Percentiles rank a stretch among this genome's conserved stretches.
Conservation (phyloP, 2,888 invertebrate genomes). For the Dryobotodes eremita region DNA sequence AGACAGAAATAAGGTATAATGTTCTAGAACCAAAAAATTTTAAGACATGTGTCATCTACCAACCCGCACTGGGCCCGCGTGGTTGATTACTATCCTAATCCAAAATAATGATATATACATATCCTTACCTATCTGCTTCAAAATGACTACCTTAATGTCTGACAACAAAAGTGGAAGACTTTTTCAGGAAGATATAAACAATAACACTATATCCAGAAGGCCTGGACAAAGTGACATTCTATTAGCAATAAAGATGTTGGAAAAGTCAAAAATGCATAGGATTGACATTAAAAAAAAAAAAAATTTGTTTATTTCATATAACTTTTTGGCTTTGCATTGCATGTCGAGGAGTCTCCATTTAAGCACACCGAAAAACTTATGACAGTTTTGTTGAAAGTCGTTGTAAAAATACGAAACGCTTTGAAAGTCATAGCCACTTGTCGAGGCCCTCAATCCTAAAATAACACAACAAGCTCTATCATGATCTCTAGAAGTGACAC, state of each 20-base stretch:
- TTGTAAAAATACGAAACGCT: not conserved
- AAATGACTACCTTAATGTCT: not conserved
- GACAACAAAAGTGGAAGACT: conserved; percentile 19
- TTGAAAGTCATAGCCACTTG: not conserved
- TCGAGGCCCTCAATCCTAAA: not conserved
- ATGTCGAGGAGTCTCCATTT: no score
- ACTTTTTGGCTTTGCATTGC: no score
- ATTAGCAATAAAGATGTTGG: not conserved
- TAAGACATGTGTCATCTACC: no score
- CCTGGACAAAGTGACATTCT: not conserved
- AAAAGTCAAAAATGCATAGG: not conserved
- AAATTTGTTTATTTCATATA: no score
- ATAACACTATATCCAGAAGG: not conserved
- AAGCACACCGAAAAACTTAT: not conserved
- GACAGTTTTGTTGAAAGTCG: not conserved
- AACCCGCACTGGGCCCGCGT: no score
- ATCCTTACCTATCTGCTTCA: not conserved
- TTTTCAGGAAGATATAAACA: not conserved
- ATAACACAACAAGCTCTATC: not conserved
- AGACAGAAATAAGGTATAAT: not conserved
- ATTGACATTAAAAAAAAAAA: no score
- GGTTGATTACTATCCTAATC: not conserved
- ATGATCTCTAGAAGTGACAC: not conserved
- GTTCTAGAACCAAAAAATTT: no score
- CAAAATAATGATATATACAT: not conserved